Conservation (phyloP, 2,888 invertebrate genomes). For the Spisula subtruncata region DNA sequence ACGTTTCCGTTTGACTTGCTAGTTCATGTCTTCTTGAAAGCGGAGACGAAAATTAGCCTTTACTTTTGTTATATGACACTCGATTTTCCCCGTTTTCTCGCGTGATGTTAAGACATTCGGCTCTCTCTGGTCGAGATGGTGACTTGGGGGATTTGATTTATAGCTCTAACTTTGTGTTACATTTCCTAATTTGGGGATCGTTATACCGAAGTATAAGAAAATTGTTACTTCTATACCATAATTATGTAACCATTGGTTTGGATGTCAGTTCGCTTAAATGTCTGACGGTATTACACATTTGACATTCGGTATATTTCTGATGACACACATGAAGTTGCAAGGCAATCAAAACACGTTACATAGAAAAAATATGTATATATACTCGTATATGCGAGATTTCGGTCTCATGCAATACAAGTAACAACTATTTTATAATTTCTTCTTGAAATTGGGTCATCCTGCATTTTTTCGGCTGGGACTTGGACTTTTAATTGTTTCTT, state of each 20-base stretch:
- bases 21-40: slow-evolving; percentile 36
- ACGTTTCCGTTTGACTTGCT: slow-evolving; percentile 44
- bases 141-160: slow-evolving; percentile 53
- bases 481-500: no score
- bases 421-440: no score
- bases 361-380: no score
- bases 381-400: no score
- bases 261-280: neutral
- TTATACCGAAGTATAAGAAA: neutral
- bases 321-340: neutral
- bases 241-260: neutral
- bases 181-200: neutral
- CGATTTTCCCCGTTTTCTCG: slow-evolving; percentile 52
- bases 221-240: neutral
- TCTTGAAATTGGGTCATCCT: no score
- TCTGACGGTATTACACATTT: neutral
- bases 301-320: neutral
- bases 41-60: slow-evolving; percentile 44
- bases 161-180: slow-evolving; percentile 31
- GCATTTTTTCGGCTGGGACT: no score
- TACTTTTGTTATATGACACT: slow-evolving; percentile 55
- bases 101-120: slow-evolving; percentile 62
- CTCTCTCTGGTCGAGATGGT: slow-evolving; percentile 45
- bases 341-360: no score
- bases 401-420: no score